phyloP scores from a whole-genome alignment of 2,888 invertebrate genomes.

The Lordiphosa fenestrarum region DNA sequence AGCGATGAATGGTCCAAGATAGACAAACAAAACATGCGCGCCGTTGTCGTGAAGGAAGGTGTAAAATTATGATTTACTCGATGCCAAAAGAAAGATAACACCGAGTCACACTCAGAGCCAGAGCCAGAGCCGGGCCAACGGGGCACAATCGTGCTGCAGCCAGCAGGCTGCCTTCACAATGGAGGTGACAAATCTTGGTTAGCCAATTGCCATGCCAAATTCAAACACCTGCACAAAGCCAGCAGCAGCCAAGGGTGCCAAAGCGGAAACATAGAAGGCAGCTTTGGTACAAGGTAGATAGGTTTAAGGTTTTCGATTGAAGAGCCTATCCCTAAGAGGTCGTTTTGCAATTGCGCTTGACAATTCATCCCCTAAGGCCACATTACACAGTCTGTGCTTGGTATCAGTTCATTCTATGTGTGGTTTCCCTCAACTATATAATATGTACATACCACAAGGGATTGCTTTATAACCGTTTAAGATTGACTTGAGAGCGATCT shows the following conservation, averaged over 20 bases:
- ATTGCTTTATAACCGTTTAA: too few species aligned
- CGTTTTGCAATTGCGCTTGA: too few species aligned
- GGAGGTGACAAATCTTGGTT: slow-evolving; percentile 70
- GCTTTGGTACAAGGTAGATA: too few species aligned
- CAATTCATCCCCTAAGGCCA: too few species aligned
- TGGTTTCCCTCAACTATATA: too few species aligned
- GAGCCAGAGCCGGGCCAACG: slow-evolving; percentile 19
- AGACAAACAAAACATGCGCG: slow-evolving; percentile 10
- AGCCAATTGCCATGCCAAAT: slow-evolving; percentile 38
- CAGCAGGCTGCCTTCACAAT: slow-evolving; percentile 24
- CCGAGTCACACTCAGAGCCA: slow-evolving; percentile 16
- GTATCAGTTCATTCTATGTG: too few species aligned
- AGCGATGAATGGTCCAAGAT: slow-evolving; percentile 10
- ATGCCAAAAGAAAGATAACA: slow-evolving; percentile 67
- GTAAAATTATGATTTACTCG: slow-evolving; percentile 73
- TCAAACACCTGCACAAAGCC: slow-evolving; percentile 63
- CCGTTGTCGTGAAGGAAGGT: slow-evolving; percentile 61
- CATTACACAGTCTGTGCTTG: too few species aligned
- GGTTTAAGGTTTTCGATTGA: too few species aligned
- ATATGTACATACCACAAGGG: too few species aligned
- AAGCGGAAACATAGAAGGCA: too few species aligned
- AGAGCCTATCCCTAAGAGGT: too few species aligned
- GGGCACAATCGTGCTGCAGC: slow-evolving; percentile 13
- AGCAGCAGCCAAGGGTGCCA: not conserved
- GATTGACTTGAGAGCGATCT: too few species aligned